A percentile compares a stretch with the other conserved stretches of the same genome.
phyloP scores from a whole-genome alignment of 2,797 vertebrate species.

The Pogonophryne albipinna region DNA sequence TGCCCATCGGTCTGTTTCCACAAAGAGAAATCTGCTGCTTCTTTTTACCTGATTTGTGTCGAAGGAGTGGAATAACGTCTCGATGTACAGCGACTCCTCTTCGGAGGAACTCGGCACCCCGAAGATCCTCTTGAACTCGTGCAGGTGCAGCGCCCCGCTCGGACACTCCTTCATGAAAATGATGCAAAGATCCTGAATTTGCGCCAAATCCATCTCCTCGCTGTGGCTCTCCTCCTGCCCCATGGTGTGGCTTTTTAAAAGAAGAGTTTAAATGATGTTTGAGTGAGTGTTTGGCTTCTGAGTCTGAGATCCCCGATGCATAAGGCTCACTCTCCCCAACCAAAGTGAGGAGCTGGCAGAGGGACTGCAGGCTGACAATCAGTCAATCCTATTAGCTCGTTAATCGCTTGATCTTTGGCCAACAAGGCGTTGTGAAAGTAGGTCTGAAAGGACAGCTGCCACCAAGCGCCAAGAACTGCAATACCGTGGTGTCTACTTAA shows the following conservation, averaged over 20 bases:
- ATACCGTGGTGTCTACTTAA: slow-evolving; percentile 3
- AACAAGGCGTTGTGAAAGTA: neutral
- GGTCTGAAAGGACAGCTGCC: neutral
- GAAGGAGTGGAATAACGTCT: slow-evolving; percentile 75
- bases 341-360: slow-evolving; percentile 13
- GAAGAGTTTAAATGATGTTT: neutral
- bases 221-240: slow-evolving; percentile 58
- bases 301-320: neutral
- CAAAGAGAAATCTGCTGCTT: accelerated
- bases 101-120: slow-evolving; percentile 57
- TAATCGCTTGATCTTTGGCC: slow-evolving; percentile 36
- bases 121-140: slow-evolving; percentile 82
- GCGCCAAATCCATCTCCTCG: slow-evolving; percentile 65
- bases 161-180: slow-evolving; percentile 80
- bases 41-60: slow-evolving; percentile 71
- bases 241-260: slow-evolving; percentile 45
- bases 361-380: too few relatives aligned
- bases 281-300: neutral
- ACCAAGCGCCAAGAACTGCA: neutral
- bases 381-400: slow-evolving; percentile 14
- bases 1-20: too few relatives aligned
- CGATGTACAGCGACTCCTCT: slow-evolving; percentile 76
- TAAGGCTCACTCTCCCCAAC: neutral
- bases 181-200: slow-evolving; percentile 78
- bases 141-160: slow-evolving; percentile 73